Evolutionary conservation across 2,888 invertebrate species (phyloP).

Genomic region (Nezara viridula): DNA sequence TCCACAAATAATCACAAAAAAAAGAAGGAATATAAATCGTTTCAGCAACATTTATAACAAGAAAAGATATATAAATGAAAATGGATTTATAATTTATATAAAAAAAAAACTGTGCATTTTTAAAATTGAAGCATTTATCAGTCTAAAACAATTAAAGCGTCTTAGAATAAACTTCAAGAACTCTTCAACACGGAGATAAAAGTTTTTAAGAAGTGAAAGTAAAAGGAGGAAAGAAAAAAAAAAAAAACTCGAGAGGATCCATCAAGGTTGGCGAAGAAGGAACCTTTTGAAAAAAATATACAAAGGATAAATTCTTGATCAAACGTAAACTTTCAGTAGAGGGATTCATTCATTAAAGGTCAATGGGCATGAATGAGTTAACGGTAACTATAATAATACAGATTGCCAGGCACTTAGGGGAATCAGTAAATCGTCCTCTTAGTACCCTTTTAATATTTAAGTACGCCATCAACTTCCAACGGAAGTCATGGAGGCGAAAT

Average conservation of each 20-base stretch:
- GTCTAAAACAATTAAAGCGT: not conserved
- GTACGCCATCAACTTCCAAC: not conserved
- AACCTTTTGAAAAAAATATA: not conserved
- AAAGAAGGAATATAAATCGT: too few relatives aligned
- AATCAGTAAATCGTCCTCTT: not conserved
- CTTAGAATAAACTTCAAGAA: not conserved
- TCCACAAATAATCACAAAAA: too few relatives aligned
- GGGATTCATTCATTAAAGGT: not conserved
- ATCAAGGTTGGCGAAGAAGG: not conserved
- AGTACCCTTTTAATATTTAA: not conserved
- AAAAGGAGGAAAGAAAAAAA: not conserved
- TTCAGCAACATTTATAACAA: too few relatives aligned
- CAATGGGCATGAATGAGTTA: not conserved
- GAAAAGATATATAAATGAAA: too few relatives aligned
- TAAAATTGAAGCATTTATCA: not conserved
- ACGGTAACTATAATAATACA: not conserved
- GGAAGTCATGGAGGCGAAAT: not conserved
- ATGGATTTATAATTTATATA: too few relatives aligned
- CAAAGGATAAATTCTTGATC: conserved; percentile 1
- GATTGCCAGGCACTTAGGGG: not conserved
- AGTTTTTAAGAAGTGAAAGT: not conserved
- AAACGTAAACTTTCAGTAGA: not conserved
- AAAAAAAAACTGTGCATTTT: too few relatives aligned
- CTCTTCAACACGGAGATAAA: not conserved
- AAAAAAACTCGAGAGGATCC: not conserved